These are phyloP conservation scores for Cololabis saira DNA, from an alignment of 2,113 vertebrate species.

Conservation along the genomic window DNA sequence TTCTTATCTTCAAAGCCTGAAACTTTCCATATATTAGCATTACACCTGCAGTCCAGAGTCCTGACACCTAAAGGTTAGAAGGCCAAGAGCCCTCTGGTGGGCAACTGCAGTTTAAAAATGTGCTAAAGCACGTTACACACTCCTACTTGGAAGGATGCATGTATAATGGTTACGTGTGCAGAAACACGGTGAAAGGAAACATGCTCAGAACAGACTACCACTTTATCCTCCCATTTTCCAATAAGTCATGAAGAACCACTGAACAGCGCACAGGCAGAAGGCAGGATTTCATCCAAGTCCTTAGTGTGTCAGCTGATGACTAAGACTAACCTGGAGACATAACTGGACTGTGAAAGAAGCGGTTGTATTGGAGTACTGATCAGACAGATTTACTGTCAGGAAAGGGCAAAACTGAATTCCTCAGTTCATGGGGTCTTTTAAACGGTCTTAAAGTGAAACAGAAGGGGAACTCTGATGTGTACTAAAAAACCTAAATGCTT, in stretches of 20 bases:
- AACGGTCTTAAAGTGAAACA: constrained; percentile 11
- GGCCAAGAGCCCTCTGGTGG: constrained; percentile 23
- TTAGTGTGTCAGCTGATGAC: not conserved
- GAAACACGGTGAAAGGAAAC: not conserved
- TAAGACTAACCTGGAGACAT: not conserved
- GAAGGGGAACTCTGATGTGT: constrained; percentile 5
- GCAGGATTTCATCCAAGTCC: constrained; percentile 7
- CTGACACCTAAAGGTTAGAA: not conserved
- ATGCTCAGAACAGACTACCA: not conserved
- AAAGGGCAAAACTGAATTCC: not conserved
- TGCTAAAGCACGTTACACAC: no score
- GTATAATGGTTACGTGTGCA: not conserved
- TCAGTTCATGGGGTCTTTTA: not conserved
- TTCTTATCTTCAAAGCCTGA: not conserved
- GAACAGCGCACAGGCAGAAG: not conserved
- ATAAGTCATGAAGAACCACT: not conserved
- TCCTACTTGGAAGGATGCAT: not conserved
- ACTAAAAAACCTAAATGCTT: constrained; percentile 15
- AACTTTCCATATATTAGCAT: not conserved
- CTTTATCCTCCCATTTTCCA: not conserved
- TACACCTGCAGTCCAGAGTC: not conserved
- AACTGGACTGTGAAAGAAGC: not conserved
- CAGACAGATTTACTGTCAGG: constrained; percentile 1
- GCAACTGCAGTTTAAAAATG: not conserved
- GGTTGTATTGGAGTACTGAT: not conserved